Base-by-base conservation (phyloP, 2,888 invertebrate species). In the Caenorhabditis macrosperma region DNA sequence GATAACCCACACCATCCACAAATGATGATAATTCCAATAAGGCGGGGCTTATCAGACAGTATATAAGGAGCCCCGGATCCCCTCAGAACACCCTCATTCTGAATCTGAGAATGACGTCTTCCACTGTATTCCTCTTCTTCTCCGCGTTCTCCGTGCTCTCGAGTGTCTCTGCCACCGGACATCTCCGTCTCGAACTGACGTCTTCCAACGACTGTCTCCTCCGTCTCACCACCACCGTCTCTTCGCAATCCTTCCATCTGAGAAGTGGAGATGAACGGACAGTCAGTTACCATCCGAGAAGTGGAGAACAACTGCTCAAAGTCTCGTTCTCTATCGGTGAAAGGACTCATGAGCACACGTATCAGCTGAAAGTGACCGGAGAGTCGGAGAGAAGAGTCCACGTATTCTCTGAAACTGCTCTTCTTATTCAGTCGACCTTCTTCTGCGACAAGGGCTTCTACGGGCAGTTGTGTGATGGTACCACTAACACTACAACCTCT, bases 181-280 rank as follows among this genome's bases (percentile, higher is more conserved):
- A 52, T n/a, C 52, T 52, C 52, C 52, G 52, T 20, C 26, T 52
- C 28, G 52, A 52, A 12, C 6, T 52, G 28, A 52, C 52, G 15
- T 6, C 52, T 26, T 52, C 52, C 52, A 52, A 52, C 26, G 52
- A 52, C 52, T 52, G 52, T n/a, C 7, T 15, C n/a, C 20, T 52
- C 28, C 52, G 52, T 28, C n/a, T 52, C 52, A 52, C 26, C 52
- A 52, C 52, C 26, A 5, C 26, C 28, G 3, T 6, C 52, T 22
- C 52, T 52, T 52, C 52, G 4, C 28, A 52, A 28, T 15, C n/a
- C n/a, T 5, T 44, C 17, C 44, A 44, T 17, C 44, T 44, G 44
- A 44, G 5, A 17, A n/a, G 4, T 9, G 44, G 44, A 17, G 44
- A 44, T n/a, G 3, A n/a, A 44, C 44, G 44, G 9, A 44, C 44